Evolutionary conservation across 2,113 vertebrate genomes (phyloP), one percentile per base, ranked within the genome.

Genomic region (Clupea harengus): DNA sequence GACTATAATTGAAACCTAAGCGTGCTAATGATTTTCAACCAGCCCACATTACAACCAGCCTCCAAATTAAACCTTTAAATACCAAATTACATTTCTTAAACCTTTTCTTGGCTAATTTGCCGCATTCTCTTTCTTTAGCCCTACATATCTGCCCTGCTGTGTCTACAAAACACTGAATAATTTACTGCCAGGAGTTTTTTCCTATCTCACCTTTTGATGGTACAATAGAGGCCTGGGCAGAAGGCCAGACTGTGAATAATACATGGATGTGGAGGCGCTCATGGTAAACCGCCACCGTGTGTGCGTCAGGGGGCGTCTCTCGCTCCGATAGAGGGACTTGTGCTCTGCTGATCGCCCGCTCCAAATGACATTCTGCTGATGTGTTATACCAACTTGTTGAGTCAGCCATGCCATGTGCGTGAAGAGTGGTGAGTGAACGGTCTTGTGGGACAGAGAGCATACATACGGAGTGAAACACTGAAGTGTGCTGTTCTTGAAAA

Each of bases 191-290:
- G 28, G 72, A 78, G 9, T 39, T 78, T 78, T 39, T 78, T 39
- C 28, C 72, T 78, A 78, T 39, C 72, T 39, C 72, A 78, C 72
- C 32, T 78, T 39, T 44, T 39, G 72, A 78, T 78, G 72, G 72
- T 39, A 39, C 72, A 78, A 78, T 32, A 39, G 72, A 28, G 39
- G 72, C 2, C 72, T 44, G 15, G 72, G 72, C 72, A 78, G 11
- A 13, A 4, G 32, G 72, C 72, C 72, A 78, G 32, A 32, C 25
- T 78, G 20, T 60, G 72, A 78, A 78, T 78, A 78, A 78, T 39
- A 44, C 32, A 78, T 78, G 72, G 13, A 11, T 15, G 0, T 39
- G 32, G 28, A 78, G 32, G 72, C 28, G 5, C 28, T 39, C 28
- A 32, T 39, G 72, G 32, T 78, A 78, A 32, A 78, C 64, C 72